Conservation (phyloP, 2,113 vertebrate genomes). For the Rhipidura dahli region DNA sequence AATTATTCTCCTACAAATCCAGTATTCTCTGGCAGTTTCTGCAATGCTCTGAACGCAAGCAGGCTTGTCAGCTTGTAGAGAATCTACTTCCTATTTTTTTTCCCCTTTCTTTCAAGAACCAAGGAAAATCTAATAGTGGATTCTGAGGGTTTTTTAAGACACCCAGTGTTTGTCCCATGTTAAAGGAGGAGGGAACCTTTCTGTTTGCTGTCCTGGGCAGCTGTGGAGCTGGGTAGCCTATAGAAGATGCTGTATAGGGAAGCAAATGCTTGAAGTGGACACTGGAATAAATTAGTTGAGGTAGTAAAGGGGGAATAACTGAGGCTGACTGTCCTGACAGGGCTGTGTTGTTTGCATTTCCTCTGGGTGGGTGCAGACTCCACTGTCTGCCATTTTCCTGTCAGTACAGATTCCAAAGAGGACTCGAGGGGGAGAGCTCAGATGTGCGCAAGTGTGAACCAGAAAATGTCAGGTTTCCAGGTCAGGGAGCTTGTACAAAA, state of each 20-base stretch:
- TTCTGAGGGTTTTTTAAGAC: not conserved
- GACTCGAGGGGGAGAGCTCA: not conserved
- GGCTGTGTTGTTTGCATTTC: not conserved
- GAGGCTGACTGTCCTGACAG: not conserved
- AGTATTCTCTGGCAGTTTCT: not conserved
- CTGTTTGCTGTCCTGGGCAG: not conserved
- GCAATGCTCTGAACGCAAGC: not conserved
- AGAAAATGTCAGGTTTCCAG: constrained; percentile 49
- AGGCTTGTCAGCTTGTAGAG: not conserved
- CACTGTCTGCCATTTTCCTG: not conserved
- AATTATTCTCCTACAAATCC: not conserved
- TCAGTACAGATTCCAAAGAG: not conserved
- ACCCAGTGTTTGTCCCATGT: not conserved
- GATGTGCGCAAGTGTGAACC: not conserved
- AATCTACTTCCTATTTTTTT: not conserved
- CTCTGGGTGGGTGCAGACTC: not conserved
- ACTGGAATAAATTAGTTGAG: not conserved
- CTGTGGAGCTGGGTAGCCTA: not conserved
- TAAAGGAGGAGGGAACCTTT: not conserved
- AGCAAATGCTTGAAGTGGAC: not conserved
- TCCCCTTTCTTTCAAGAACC: not conserved
- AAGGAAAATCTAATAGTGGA: not conserved
- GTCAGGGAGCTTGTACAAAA: constrained; percentile 9
- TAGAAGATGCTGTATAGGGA: not conserved
- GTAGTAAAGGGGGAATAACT: not conserved